Base-by-base conservation (phyloP, 1,140 invertebrate species). In the Tetramorium parvispinum region DNA sequence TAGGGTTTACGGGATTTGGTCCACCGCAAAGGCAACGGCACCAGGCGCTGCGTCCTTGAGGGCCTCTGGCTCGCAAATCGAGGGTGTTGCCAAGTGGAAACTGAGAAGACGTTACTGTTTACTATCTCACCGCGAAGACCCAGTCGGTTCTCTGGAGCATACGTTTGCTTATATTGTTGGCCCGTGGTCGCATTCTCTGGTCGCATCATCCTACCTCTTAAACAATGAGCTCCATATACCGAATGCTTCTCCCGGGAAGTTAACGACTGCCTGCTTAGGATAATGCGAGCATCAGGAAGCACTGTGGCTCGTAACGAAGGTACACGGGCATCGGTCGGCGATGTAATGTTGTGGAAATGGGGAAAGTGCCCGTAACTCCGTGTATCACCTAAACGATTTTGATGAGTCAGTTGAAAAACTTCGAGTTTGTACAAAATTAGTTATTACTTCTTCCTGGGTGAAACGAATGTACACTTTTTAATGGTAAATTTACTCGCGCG, bases 91-190 rank as follows among this genome's bases (percentile, higher is more conserved):
- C 89, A 90, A 91, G 89, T 86, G 87, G 66, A 89, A 90, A 91
- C 89, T 77, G 86, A 82, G 89, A 85, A 88, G 70, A 88, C 85
- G 87, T 91, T 88, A 83, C 89, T 91, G 89, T 91, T 91, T 91
- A 85, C 87, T 91, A 91, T 91, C 89, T 88, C 75, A 86, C 89
- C 89, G 32, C 89, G 73, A 85, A 88, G 85, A 88, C 61, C 75
- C 73, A 27, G 76, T 79, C 77, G 59, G 70, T 76, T 46, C 86
- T 63, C 46, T 43, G 61, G 83, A 85, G 89, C 85, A 91, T 91
- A 91, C 89, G 89, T 91, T 91, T 83, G 75, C 63, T 89, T 91
- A 91, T 88, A 91, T 91, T 88, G 89, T 91, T 88, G 89, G 83
- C 63, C 65, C 87, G 87, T 43, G 89, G 87, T 91, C 79, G 87